phyloP scores from a whole-genome alignment of 2,888 invertebrate species.

The Andrena bucephala region DNA sequence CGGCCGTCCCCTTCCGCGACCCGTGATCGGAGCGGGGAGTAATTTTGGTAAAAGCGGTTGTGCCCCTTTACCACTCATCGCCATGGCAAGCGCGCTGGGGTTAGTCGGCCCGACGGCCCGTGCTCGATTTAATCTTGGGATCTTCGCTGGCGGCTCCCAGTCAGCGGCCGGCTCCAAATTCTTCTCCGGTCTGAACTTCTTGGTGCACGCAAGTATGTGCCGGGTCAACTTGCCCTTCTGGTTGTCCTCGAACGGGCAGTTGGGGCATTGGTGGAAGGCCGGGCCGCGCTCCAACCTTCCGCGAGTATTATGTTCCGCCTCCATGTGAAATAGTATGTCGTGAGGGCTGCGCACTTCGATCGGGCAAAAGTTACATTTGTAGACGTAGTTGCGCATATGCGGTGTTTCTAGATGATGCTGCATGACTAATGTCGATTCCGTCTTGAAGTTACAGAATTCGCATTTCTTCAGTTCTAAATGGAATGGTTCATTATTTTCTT shows the following conservation, averaged over 20 bases:
- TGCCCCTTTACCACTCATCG: constrained; percentile 81
- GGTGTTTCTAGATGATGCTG: constrained; percentile 95
- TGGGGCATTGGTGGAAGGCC: constrained; percentile 95
- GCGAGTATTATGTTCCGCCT: constrained; percentile 93
- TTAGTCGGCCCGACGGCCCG: constrained; percentile 79
- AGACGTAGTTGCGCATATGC: constrained; percentile 94
- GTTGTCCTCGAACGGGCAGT: constrained; percentile 97
- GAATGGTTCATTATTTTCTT: constrained; percentile 94
- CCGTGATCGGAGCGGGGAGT: constrained; percentile 83
- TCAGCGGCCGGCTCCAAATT: constrained; percentile 95
- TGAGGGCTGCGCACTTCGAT: constrained; percentile 94
- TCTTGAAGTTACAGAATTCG: constrained; percentile 95
- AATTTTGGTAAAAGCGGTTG: constrained; percentile 85
- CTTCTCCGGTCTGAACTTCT: constrained; percentile 94
- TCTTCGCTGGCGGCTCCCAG: constrained; percentile 97
- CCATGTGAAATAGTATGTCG: constrained; percentile 96
- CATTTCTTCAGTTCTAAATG: constrained; percentile 92
- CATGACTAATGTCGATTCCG: constrained; percentile 93
- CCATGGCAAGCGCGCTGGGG: constrained; percentile 81
- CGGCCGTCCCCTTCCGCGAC: constrained; percentile 85
- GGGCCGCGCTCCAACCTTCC: constrained; percentile 94
- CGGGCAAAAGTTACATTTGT: constrained; percentile 94
- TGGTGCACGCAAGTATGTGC: constrained; percentile 94
- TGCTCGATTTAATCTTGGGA: constrained; percentile 89
- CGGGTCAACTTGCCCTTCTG: constrained; percentile 95